These are phyloP conservation scores for Coptotermes formosanus DNA, from an alignment of 1,140 invertebrate species.

Conservation along the genomic window DNA sequence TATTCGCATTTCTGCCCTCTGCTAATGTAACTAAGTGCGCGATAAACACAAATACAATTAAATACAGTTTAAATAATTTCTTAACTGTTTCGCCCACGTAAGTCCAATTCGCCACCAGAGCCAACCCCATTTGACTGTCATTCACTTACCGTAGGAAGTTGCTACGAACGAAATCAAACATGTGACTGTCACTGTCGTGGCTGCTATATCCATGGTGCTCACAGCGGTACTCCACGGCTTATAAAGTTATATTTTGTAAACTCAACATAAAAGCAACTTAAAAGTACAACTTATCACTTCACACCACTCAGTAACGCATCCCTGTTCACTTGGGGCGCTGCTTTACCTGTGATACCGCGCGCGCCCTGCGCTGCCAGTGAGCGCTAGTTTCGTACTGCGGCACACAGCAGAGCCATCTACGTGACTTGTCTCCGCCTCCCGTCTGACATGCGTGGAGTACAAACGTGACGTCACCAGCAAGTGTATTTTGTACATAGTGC, in stretches of 20 bases:
- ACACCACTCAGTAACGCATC: background rate
- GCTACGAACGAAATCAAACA: background rate
- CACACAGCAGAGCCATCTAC: background rate
- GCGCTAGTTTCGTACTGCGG: background rate
- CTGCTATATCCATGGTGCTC: background rate
- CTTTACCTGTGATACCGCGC: background rate
- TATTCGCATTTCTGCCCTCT: too few relatives aligned
- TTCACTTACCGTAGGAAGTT: background rate
- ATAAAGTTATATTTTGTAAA: background rate
- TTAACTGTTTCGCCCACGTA: too few relatives aligned
- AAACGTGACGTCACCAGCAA: background rate
- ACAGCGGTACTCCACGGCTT: background rate
- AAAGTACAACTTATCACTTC: background rate
- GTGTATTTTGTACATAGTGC: background rate
- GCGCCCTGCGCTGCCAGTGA: background rate
- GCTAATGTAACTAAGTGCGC: too few relatives aligned
- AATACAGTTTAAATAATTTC: too few relatives aligned
- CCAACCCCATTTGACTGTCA: background rate
- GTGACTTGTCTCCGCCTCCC: background rate
- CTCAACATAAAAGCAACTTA: background rate
- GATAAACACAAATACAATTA: too few relatives aligned
- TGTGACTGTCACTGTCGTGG: background rate
- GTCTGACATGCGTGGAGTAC: background rate
- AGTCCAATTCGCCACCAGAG: too few relatives aligned
- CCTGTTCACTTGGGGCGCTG: background rate